Evolutionary conservation across 53 echinoderm and acorn worm genomes (phyloP).

Genomic region (Hippasteria phrygiana): DNA sequence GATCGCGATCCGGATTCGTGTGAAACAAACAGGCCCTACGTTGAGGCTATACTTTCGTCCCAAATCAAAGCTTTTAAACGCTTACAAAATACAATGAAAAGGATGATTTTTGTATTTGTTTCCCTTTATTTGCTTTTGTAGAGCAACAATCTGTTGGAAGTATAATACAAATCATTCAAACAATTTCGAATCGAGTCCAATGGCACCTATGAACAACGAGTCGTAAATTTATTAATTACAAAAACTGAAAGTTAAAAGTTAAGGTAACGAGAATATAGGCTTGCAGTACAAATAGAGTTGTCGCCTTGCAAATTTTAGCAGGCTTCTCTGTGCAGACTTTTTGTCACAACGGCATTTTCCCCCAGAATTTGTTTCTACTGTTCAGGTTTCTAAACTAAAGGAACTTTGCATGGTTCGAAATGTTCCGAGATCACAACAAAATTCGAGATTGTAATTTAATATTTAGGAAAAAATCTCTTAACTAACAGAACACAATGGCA

Average conservation of each 20-base stretch:
- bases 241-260: not conserved
- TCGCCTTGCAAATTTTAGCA: too few relatives aligned
- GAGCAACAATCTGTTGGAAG: slow-evolving; percentile 7
- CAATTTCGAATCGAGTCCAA: not conserved
- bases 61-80: not conserved
- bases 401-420: not conserved
- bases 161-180: not conserved
- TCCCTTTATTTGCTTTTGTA: slow-evolving; percentile 4
- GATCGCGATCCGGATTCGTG: too few relatives aligned
- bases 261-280: too few relatives aligned
- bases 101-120: not conserved
- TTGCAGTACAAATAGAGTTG: too few relatives aligned
- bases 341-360: too few relatives aligned
- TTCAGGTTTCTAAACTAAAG: not conserved
- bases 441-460: not conserved
- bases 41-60: too few relatives aligned
- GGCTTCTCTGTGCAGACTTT: too few relatives aligned
- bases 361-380: not conserved
- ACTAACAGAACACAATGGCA: not conserved
- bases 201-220: not conserved
- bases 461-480: not conserved
- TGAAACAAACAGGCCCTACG: too few relatives aligned
- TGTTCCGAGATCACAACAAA: not conserved
- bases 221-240: not conserved
- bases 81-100: not conserved